phyloP scores from a whole-genome alignment of 1,140 invertebrate genomes.

The Pachypsylla venusta region DNA sequence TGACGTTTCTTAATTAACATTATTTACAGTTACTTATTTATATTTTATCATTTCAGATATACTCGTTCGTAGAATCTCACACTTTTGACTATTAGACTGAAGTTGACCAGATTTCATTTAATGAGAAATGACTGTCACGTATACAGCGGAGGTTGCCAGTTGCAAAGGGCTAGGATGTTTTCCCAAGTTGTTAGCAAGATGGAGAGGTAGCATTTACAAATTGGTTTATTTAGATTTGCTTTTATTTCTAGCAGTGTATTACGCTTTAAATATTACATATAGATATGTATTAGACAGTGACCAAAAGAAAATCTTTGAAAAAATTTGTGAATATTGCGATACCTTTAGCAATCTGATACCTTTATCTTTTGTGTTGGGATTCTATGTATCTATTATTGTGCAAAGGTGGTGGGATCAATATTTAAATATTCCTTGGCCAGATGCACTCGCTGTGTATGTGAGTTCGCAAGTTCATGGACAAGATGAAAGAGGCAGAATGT shows the following conservation, averaged over 20 bases:
- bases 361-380: constrained; percentile 47
- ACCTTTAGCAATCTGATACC: constrained; percentile 64
- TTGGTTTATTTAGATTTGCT: constrained; percentile 50
- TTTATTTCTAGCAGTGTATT: constrained; percentile 44
- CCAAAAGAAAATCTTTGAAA: constrained; percentile 52
- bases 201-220: constrained; percentile 57
- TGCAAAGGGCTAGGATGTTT: constrained; percentile 71
- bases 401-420: constrained; percentile 89
- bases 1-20: no score
- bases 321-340: constrained; percentile 59
- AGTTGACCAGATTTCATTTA: no score
- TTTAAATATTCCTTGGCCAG: constrained; percentile 57
- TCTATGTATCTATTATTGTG: constrained; percentile 82
- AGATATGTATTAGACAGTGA: constrained; percentile 36
- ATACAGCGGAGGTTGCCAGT: constrained; percentile 75
- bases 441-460: constrained; percentile 68
- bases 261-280: constrained; percentile 41
- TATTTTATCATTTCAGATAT: no score
- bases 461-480: constrained; percentile 56
- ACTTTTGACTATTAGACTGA: no score
- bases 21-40: no score
- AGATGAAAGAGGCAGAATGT: constrained; percentile 74
- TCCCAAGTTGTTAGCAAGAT: constrained; percentile 61
- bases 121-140: constrained; percentile 78
- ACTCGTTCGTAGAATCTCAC: no score